Conservation (phyloP, 2,113 vertebrate species). For the Clupea harengus region DNA sequence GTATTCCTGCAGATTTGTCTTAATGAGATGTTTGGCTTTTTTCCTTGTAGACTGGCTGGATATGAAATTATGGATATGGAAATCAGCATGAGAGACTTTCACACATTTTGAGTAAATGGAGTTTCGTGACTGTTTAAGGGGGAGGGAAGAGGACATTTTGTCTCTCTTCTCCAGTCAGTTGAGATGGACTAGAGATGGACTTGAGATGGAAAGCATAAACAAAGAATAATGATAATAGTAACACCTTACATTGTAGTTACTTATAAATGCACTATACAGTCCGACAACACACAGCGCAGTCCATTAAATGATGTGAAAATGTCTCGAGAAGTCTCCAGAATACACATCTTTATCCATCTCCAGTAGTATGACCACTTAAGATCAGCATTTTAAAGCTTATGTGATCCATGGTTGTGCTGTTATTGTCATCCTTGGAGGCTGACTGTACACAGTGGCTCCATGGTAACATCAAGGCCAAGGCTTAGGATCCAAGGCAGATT, state of each 20-base stretch:
- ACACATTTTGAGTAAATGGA: background rate
- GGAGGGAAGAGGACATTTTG: background rate
- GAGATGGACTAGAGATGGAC: background rate
- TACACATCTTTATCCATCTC: background rate
- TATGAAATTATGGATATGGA: slow-evolving; percentile 1
- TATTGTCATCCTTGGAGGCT: background rate
- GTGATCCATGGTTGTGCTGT: background rate
- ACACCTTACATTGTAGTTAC: background rate
- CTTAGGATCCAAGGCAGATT: no score
- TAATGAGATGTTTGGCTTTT: background rate
- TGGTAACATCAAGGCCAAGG: background rate
- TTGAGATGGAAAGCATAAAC: background rate
- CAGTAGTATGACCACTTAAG: background rate
- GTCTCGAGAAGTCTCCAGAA: background rate
- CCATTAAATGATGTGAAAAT: no score
- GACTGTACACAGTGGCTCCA: background rate
- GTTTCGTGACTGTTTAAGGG: background rate
- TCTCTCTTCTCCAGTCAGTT: background rate
- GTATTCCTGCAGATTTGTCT: slow-evolving; percentile 1
- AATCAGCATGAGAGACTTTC: background rate
- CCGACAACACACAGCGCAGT: no score
- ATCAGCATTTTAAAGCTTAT: background rate
- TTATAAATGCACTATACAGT: background rate
- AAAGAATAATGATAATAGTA: background rate
- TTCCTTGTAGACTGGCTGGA: background rate